Percentiles rank a stretch among this genome's conserved stretches.
These are phyloP conservation scores for Oncopeltus fasciatus DNA, from an alignment of 1,140 invertebrate species.

Conservation along the genomic window DNA sequence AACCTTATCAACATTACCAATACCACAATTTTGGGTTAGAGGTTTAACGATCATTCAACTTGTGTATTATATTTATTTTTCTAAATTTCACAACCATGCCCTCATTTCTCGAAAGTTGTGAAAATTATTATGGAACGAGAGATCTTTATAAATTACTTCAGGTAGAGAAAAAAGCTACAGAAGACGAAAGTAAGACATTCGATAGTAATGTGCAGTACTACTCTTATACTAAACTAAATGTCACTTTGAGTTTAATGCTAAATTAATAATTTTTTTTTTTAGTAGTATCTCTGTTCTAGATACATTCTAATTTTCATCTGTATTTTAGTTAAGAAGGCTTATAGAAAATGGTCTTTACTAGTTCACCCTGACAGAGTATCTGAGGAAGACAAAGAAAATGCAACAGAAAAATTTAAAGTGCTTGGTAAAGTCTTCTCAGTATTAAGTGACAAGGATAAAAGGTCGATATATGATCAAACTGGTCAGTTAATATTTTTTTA, in stretches of 20 bases:
- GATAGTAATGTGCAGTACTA: no score
- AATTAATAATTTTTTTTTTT: neutral
- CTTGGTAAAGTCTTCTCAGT: slow-evolving; percentile 77
- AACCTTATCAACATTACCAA: no score
- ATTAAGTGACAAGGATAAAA: slow-evolving; percentile 66
- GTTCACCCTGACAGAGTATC: slow-evolving; percentile 85
- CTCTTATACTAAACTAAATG: no score
- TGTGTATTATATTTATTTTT: no score
- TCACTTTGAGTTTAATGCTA: neutral
- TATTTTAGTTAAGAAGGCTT: slow-evolving; percentile 71
- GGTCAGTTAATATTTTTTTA: slow-evolving; percentile 32
- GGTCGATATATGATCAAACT: slow-evolving; percentile 76
- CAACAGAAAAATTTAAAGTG: slow-evolving; percentile 88
- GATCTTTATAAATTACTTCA: slow-evolving; percentile 61
- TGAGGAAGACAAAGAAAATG: slow-evolving; percentile 56
- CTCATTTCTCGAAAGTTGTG: slow-evolving; percentile 48
- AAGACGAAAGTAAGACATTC: slow-evolving; percentile 54
- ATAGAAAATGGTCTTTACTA: slow-evolving; percentile 73
- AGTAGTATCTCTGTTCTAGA: slow-evolving; percentile 1
- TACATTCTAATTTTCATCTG: slow-evolving; percentile 25
- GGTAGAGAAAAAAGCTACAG: slow-evolving; percentile 44
- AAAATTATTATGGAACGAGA: slow-evolving; percentile 53
- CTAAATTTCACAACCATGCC: slow-evolving; percentile 1
- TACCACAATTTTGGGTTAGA: no score
- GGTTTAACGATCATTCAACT: no score